Evolutionary conservation across 1,140 invertebrate species (phyloP).

Genomic region (Thaumetopoea pityocampa): DNA sequence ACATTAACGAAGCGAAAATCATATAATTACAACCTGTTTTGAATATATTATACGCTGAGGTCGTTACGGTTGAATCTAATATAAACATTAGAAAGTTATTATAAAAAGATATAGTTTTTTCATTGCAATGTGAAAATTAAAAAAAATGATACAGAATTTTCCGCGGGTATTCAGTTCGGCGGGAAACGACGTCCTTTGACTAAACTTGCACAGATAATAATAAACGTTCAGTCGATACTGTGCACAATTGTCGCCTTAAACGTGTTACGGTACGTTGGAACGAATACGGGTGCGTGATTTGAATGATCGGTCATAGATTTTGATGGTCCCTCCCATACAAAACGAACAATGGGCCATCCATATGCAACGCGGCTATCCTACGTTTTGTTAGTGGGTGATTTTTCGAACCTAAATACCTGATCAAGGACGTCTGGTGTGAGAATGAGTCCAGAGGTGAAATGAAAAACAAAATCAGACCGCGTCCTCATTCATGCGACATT

Average conservation of each 20-base stretch:
- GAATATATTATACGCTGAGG: slow-evolving; percentile 11
- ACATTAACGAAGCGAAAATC: slow-evolving; percentile 44
- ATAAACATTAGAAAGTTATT: slow-evolving; percentile 42
- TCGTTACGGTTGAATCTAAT: slow-evolving; percentile 28
- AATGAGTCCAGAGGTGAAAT: slow-evolving; percentile 14
- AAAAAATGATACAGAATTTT: slow-evolving; percentile 21
- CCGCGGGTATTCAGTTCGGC: slow-evolving; percentile 24
- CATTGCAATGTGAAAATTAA: slow-evolving; percentile 24
- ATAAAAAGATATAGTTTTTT: slow-evolving; percentile 19
- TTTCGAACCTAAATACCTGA: slow-evolving; percentile 62
- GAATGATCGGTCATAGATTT: slow-evolving; percentile 49
- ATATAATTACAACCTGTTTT: slow-evolving; percentile 42
- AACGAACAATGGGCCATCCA: slow-evolving; percentile 54
- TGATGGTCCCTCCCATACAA: slow-evolving; percentile 48
- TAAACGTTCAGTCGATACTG: slow-evolving; percentile 49
- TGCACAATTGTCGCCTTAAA: slow-evolving; percentile 55
- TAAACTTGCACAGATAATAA: slow-evolving; percentile 49
- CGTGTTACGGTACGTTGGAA: slow-evolving; percentile 70
- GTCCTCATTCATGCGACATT: slow-evolving; percentile 9
- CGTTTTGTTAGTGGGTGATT: slow-evolving; percentile 59
- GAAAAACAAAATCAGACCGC: slow-evolving; percentile 10
- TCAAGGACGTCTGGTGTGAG: slow-evolving; percentile 53
- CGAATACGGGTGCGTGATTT: slow-evolving; percentile 60
- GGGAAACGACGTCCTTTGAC: slow-evolving; percentile 54
- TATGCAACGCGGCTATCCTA: slow-evolving; percentile 41